phyloP scores from a whole-genome alignment of 2,888 invertebrate species.

The Lymantria dispar region DNA sequence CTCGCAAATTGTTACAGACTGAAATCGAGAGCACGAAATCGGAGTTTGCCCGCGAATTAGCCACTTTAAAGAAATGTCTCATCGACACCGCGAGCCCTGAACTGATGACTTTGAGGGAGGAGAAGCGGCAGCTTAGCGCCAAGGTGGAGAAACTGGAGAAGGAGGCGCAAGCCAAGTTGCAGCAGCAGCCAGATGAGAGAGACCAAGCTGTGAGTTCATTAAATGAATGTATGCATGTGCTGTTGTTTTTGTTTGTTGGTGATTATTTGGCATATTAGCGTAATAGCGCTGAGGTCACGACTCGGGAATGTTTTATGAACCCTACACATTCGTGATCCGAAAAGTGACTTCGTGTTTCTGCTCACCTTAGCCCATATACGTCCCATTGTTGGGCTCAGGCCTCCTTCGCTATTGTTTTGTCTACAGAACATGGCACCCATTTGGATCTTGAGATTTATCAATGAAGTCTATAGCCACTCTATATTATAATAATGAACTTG shows the following conservation, averaged over 20 bases:
- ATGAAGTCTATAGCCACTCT: too few relatives aligned
- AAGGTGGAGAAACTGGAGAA: slow-evolving; percentile 30
- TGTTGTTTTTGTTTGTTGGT: slow-evolving; percentile 17
- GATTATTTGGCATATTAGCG: not conserved
- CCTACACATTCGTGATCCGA: too few relatives aligned
- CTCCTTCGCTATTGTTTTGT: too few relatives aligned
- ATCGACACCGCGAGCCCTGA: slow-evolving; percentile 47
- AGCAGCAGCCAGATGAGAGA: slow-evolving; percentile 42
- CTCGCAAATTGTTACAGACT: slow-evolving; percentile 43
- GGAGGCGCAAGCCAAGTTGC: slow-evolving; percentile 20
- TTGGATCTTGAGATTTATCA: too few relatives aligned
- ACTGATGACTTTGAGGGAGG: slow-evolving; percentile 45
- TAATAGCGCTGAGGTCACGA: too few relatives aligned
- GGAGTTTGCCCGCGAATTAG: slow-evolving; percentile 63
- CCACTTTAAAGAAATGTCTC: slow-evolving; percentile 61
- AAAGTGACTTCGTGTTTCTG: too few relatives aligned
- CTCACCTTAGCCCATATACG: too few relatives aligned
- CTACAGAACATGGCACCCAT: too few relatives aligned
- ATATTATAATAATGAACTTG: too few relatives aligned
- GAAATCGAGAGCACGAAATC: slow-evolving; percentile 73
- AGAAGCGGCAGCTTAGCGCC: slow-evolving; percentile 36
- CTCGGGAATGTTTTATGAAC: too few relatives aligned
- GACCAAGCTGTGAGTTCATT: slow-evolving; percentile 64
- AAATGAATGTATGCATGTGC: slow-evolving; percentile 18
- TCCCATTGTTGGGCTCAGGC: too few relatives aligned